phyloP scores from a whole-genome alignment of 2,888 invertebrate species.

The Heliconius erato region DNA sequence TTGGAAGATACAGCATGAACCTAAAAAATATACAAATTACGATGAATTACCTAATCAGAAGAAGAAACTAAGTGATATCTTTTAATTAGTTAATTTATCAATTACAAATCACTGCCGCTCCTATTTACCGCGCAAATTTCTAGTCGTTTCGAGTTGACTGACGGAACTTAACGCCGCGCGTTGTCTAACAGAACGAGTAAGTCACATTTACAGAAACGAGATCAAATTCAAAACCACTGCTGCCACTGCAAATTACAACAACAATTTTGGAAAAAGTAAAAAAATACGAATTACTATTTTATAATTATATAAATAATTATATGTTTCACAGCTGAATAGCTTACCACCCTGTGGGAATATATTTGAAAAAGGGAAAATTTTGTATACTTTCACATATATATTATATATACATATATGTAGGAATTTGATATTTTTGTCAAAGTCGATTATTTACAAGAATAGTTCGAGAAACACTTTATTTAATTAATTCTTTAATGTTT shows the following conservation, averaged over 20 bases:
- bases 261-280: not conserved
- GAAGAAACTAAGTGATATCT: not conserved
- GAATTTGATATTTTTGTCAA: not conserved
- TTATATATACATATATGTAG: not conserved
- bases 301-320: not conserved
- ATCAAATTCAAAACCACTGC: no score
- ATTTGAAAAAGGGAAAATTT: not conserved
- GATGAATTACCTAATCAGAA: not conserved
- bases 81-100: not conserved
- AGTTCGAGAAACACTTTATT: not conserved
- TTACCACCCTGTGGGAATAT: not conserved
- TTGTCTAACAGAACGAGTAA: not conserved
- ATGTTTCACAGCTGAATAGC: constrained; percentile 39
- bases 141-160: not conserved
- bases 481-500: not conserved
- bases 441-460: not conserved
- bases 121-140: not conserved
- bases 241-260: not conserved
- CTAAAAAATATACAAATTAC: not conserved
- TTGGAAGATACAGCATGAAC: no score
- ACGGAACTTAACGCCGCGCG: not conserved
- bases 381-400: not conserved
- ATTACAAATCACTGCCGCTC: not conserved
- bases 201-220: not conserved
- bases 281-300: not conserved